phyloP scores from a whole-genome alignment of 2,888 invertebrate species.

The Metopia argyrocephala region DNA sequence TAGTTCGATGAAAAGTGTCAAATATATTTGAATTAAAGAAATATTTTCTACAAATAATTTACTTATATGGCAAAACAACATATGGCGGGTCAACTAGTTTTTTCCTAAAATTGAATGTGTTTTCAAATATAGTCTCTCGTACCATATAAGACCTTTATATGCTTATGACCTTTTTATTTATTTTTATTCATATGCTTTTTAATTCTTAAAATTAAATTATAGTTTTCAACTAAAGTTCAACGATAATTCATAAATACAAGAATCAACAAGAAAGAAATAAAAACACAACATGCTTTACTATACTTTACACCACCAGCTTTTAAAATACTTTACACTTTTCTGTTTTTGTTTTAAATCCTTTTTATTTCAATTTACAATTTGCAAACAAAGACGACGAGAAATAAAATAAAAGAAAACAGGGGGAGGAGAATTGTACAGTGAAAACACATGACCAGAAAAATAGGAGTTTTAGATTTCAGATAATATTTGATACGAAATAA shows the following conservation, averaged over 20 bases:
- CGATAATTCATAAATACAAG: constrained; percentile 38
- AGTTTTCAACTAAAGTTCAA: constrained; percentile 46
- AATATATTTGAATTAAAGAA: too few species aligned
- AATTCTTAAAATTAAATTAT: constrained; percentile 22
- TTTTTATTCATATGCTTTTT: background rate
- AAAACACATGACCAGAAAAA: constrained; percentile 43
- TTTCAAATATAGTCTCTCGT: too few species aligned
- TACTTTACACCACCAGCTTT: background rate
- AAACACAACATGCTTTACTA: background rate
- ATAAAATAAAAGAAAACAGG: constrained; percentile 24
- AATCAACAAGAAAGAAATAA: constrained; percentile 6
- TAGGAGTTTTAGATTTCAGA: constrained; percentile 10
- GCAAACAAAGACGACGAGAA: background rate
- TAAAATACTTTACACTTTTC: constrained; percentile 13
- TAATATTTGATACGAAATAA: background rate
- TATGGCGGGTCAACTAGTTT: too few species aligned
- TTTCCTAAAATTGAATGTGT: too few species aligned
- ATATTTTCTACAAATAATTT: too few species aligned
- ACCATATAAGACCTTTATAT: background rate
- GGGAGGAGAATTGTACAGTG: constrained; percentile 33
- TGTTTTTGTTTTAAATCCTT: background rate
- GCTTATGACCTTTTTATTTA: background rate
- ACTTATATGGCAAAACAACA: too few species aligned
- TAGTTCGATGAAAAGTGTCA: too few species aligned
- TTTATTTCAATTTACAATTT: constrained; percentile 23